phyloP scores from a whole-genome alignment of 1,140 invertebrate species.

The Megathymus violae region DNA sequence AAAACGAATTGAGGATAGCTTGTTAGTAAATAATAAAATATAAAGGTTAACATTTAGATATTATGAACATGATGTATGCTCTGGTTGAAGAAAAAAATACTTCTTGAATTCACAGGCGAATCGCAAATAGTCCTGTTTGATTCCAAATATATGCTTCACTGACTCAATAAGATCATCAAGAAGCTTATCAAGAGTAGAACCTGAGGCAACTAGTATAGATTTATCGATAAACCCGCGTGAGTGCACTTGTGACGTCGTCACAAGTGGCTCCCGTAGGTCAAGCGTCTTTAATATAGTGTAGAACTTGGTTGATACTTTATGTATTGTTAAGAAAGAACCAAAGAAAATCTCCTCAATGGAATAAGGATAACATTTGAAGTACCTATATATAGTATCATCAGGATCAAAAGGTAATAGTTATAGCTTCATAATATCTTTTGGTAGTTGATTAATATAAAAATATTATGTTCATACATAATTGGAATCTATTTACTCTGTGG shows the following conservation, averaged over 20 bases:
- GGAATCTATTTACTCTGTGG: too few relatives aligned
- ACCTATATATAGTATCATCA: neutral
- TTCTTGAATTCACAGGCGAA: too few relatives aligned
- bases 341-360: neutral
- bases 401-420: neutral
- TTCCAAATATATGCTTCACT: neutral
- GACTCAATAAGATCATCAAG: neutral
- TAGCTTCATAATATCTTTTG: neutral
- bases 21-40: too few relatives aligned
- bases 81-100: too few relatives aligned
- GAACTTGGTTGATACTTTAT: conserved; percentile 29
- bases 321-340: conserved; percentile 9
- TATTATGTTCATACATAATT: neutral
- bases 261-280: conserved; percentile 33
- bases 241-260: conserved; percentile 18
- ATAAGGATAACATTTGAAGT: conserved; percentile 10
- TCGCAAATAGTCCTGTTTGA: too few relatives aligned
- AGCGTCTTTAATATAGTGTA: conserved; percentile 31
- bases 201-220: conserved; percentile 30
- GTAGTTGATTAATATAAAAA: neutral
- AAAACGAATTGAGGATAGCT: too few relatives aligned
- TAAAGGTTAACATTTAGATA: too few relatives aligned
- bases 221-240: conserved; percentile 30
- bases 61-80: too few relatives aligned
- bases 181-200: conserved; percentile 18